Evolutionary conservation across 2,888 invertebrate species (phyloP).

Genomic region (Troilus luridus): DNA sequence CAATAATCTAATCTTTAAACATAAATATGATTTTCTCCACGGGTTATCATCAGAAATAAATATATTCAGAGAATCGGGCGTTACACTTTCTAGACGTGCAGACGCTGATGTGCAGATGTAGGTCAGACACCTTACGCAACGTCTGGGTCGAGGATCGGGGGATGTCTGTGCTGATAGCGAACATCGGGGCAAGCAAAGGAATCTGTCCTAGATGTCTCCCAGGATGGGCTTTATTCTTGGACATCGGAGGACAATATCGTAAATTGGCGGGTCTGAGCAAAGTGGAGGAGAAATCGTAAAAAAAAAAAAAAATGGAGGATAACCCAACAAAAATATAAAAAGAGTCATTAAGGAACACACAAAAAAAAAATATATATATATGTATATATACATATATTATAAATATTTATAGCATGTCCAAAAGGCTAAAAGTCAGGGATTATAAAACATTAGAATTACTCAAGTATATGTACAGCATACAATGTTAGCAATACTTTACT

Average conservation of each 20-base stretch:
- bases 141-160: neutral
- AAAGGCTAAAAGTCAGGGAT: too few species aligned
- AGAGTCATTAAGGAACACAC: too few species aligned
- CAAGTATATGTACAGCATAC: too few species aligned
- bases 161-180: neutral
- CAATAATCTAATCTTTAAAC: too few species aligned
- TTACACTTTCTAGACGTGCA: slow-evolving; percentile 26
- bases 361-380: too few species aligned
- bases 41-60: neutral
- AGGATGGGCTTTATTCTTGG: neutral
- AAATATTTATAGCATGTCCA: too few species aligned
- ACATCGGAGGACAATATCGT: neutral
- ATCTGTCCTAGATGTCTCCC: neutral
- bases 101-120: neutral
- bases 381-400: too few species aligned
- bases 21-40: neutral
- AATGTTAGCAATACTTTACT: too few species aligned
- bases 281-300: neutral
- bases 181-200: neutral
- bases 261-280: neutral
- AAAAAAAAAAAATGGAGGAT: neutral
- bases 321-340: too few species aligned
- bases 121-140: slow-evolving; percentile 21
- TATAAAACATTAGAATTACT: too few species aligned
- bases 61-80: neutral